Base-by-base conservation (phyloP, 2,888 invertebrate genomes). In the Lasioglossum calceatum region DNA sequence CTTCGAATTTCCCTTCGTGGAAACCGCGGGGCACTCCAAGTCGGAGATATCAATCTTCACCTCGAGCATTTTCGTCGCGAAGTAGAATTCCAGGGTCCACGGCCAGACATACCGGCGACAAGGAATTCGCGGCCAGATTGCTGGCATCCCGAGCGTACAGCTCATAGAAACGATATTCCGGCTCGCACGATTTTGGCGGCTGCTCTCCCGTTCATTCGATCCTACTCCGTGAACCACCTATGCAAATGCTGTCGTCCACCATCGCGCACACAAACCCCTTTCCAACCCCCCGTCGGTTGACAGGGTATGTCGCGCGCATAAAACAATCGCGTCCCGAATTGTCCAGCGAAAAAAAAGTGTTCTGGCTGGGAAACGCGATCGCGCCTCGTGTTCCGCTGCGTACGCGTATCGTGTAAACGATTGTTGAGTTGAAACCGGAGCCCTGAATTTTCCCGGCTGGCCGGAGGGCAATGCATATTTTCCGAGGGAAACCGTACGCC, bases 291-390 rank as follows among this genome's bases (percentile, higher is more conserved):
- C 39, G 58, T 5, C 23, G 8, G 14, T 10, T 12, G 23, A 32
- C 19, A 19, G 23, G 16, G 27, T 10, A 5, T 79, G 82, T 78
- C 81, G 73, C 79, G 71, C 39, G 82, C 87, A 87, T 87, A 81
- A 88, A 88, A 87, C 89, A 88, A 88, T 87, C 81, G 87, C 76
- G 73, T 61, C 12, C 67, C 50, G 61, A 78, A 84, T 75, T 74
- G 82, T 77, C 58, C 74, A 61, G 44, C 74, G 72, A 81, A 70
- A 47, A 70, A 47, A 84, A 81, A 85, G 79, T 64, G 58, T 71
- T 12, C 42, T 2, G 23, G 27, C 71, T 39, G 36, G 77, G 39
- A 77, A 47, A 54, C 81, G 72, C 64, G 72, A 64, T 77, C 61
- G 32, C 32, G 67, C 67, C 32, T 58, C 79, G 70, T 67, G 23